Evolutionary conservation across 2,797 vertebrate species (phyloP).

Genomic region (Chloroceryle amazona): DNA sequence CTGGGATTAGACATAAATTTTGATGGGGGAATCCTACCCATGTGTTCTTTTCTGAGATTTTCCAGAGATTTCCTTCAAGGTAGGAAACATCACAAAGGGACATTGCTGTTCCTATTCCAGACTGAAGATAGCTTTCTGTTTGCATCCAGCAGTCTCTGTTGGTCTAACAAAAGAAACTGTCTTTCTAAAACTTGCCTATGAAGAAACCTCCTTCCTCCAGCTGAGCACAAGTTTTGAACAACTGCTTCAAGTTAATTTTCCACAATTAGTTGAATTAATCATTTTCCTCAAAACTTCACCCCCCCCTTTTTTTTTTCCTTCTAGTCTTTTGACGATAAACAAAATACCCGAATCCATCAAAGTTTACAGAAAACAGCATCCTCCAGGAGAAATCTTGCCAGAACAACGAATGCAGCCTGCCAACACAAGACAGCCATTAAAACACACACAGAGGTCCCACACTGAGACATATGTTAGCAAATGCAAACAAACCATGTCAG

Average conservation of each 20-base stretch:
- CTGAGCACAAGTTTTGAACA: background rate
- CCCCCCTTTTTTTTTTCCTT: background rate
- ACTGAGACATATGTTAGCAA: slow-evolving; percentile 41
- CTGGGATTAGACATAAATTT: background rate
- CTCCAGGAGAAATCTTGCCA: slow-evolving; percentile 29
- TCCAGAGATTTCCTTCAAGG: background rate
- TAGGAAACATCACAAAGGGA: background rate
- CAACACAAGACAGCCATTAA: slow-evolving; percentile 49
- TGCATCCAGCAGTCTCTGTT: background rate
- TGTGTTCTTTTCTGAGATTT: background rate
- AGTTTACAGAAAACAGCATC: background rate
- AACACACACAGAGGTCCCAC: slow-evolving; percentile 26
- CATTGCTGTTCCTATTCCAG: background rate
- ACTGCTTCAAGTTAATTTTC: background rate
- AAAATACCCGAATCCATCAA: background rate
- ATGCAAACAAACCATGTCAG: slow-evolving; percentile 31
- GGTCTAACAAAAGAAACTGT: background rate
- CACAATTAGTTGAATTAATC: background rate
- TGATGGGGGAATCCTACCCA: background rate
- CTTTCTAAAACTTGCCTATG: background rate
- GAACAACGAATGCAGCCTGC: background rate
- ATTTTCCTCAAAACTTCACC: background rate
- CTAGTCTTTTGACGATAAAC: background rate
- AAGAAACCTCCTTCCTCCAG: background rate
- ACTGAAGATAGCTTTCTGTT: background rate